Percentiles rank a stretch among this genome's conserved stretches.
Evolutionary conservation across 2,113 vertebrate genomes (phyloP).

Genomic region (Tenebrosternarchus preto): DNA sequence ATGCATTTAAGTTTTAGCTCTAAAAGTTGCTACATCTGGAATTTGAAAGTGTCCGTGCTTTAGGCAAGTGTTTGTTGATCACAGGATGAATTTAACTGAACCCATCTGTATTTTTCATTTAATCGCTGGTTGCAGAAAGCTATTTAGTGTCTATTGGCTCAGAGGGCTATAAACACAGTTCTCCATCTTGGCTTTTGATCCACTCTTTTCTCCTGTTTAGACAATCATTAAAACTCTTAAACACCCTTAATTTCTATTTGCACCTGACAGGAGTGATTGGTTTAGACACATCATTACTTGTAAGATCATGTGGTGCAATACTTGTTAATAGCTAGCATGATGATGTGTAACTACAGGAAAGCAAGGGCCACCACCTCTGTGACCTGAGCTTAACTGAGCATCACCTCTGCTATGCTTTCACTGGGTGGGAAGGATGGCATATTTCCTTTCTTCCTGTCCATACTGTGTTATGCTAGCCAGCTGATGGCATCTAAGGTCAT

Average conservation of each 20-base stretch:
- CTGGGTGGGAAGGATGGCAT: not conserved
- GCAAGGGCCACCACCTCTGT: slow-evolving; percentile 1
- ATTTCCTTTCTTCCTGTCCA: slow-evolving; percentile 8
- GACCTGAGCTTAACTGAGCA: not conserved
- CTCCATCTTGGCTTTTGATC: not conserved
- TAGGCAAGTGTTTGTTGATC: too few relatives aligned
- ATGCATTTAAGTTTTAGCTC: too few relatives aligned
- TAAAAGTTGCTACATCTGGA: too few relatives aligned
- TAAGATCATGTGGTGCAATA: not conserved
- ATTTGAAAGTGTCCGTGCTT: too few relatives aligned
- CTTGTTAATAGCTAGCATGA: not conserved
- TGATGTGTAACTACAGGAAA: too few relatives aligned
- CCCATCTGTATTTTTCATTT: too few relatives aligned
- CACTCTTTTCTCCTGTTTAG: not conserved
- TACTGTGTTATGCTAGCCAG: not conserved
- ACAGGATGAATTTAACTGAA: too few relatives aligned
- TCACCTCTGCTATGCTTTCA: slow-evolving; percentile 8
- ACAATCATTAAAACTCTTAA: not conserved
- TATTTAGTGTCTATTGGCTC: not conserved
- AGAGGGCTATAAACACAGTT: not conserved
- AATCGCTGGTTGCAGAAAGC: too few relatives aligned
- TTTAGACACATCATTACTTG: not conserved
- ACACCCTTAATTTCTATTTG: not conserved
- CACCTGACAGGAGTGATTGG: not conserved
- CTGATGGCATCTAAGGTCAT: not conserved